A percentile compares a stretch with the other conserved stretches of the same genome.
Conservation (phyloP, 2,888 invertebrate species). For the Argyra leucocephala region DNA sequence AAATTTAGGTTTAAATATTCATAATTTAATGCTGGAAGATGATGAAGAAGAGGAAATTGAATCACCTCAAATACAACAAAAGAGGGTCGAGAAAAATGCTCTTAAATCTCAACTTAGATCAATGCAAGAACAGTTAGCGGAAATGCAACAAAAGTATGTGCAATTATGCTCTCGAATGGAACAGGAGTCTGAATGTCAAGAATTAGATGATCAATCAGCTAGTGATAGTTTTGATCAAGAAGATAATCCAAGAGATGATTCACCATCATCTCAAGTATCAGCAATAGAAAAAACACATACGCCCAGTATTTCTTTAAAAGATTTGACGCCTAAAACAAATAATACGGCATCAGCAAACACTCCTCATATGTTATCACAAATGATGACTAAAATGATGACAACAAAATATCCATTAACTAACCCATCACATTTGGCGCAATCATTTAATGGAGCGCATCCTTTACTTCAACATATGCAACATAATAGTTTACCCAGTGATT, state of each 20-base stretch:
- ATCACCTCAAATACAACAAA: slow-evolving; percentile 69
- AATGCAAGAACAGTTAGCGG: slow-evolving; percentile 81
- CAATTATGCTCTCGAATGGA: slow-evolving; percentile 80
- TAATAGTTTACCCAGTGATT: slow-evolving; percentile 30
- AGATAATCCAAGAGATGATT: slow-evolving; percentile 32
- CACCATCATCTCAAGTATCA: slow-evolving; percentile 32
- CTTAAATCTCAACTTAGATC: slow-evolving; percentile 75
- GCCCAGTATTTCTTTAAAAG: slow-evolving; percentile 27
- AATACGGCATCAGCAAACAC: slow-evolving; percentile 32
- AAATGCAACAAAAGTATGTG: slow-evolving; percentile 84
- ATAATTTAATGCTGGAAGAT: slow-evolving; percentile 53
- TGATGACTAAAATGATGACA: slow-evolving; percentile 58
- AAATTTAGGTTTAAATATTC: slow-evolving; percentile 50
- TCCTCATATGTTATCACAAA: slow-evolving; percentile 53
- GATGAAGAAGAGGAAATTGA: slow-evolving; percentile 69
- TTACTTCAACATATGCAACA: slow-evolving; percentile 50
- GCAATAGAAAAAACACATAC: slow-evolving; percentile 27
- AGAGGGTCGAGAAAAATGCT: slow-evolving; percentile 76
- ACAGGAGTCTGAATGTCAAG: slow-evolving; percentile 64
- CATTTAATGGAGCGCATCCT: slow-evolving; percentile 51
- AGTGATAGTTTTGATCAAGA: slow-evolving; percentile 58
- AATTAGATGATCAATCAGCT: slow-evolving; percentile 57
- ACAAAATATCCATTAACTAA: slow-evolving; percentile 47
- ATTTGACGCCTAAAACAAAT: slow-evolving; percentile 28
- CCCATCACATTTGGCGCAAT: slow-evolving; percentile 50